A percentile compares a stretch with the other conserved stretches of the same genome.
These are phyloP conservation scores for Boulengeromyrus knoepffleri DNA, from an alignment of 2,113 vertebrate genomes.

Conservation along the genomic window DNA sequence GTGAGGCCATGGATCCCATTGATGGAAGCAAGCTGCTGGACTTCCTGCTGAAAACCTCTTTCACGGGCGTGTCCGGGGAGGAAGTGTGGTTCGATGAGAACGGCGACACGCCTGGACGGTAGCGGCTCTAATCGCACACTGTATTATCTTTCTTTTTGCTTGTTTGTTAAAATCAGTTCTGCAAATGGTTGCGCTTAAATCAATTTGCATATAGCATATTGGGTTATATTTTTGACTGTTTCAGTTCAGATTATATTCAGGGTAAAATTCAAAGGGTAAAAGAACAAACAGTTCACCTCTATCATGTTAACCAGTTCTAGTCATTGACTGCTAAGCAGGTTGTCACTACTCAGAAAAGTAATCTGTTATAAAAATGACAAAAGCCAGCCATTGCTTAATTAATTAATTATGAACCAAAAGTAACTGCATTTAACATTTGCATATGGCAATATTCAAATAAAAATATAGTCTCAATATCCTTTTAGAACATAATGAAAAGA, in stretches of 20 bases:
- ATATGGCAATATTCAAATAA: background rate
- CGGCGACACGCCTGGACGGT: constrained; percentile 95
- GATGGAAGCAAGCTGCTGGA: constrained; percentile 90
- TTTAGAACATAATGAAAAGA: background rate
- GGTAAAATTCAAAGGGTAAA: background rate
- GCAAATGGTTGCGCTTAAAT: background rate
- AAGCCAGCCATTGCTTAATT: background rate
- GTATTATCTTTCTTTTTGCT: background rate
- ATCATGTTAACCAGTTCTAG: background rate
- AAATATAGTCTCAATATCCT: background rate
- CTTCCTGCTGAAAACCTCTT: constrained; percentile 84
- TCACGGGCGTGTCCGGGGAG: constrained; percentile 85
- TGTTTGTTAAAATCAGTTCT: background rate
- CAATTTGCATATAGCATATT: background rate
- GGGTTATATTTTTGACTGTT: background rate
- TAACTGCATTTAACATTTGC: background rate
- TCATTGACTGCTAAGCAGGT: background rate
- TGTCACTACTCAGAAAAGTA: background rate
- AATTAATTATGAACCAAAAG: background rate
- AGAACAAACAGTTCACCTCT: background rate
- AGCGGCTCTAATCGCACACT: constrained; percentile 22
- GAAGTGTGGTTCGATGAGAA: constrained; percentile 96
- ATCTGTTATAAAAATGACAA: background rate
- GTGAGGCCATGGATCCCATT: constrained; percentile 87
- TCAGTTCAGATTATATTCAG: background rate